Evolutionary conservation across 2,888 invertebrate species (phyloP).

Genomic region (Dioctria rufipes): DNA sequence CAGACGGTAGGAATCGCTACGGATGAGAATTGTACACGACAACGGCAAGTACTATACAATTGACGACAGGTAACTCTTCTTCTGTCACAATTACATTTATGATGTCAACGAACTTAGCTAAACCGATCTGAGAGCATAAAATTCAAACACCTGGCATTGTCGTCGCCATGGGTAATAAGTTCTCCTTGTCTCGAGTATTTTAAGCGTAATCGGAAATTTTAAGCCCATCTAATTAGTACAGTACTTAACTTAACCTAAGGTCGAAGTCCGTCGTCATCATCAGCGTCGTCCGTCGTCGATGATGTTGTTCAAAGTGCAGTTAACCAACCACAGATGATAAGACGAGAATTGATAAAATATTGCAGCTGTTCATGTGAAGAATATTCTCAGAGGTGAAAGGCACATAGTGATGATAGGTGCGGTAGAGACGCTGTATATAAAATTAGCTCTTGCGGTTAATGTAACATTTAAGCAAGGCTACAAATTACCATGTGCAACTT

Average conservation of each 20-base stretch:
- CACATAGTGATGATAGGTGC: neutral
- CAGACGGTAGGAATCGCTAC: neutral
- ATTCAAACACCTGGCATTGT: constrained; percentile 15
- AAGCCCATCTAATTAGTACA: constrained; percentile 21
- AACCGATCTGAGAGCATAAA: neutral
- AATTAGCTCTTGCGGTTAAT: constrained; percentile 33
- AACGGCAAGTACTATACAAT: constrained; percentile 33
- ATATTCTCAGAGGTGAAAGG: constrained; percentile 20
- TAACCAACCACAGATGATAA: constrained; percentile 1
- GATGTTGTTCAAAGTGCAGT: neutral
- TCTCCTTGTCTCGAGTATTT: constrained; percentile 19
- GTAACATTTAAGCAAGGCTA: constrained; percentile 31
- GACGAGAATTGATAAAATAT: constrained; percentile 16
- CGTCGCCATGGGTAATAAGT: neutral
- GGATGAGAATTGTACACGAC: constrained; percentile 37
- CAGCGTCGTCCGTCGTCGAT: no score
- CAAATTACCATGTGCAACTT: constrained; percentile 43
- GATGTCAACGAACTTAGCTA: constrained; percentile 36
- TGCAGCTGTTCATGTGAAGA: constrained; percentile 10
- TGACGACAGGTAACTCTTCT: constrained; percentile 40
- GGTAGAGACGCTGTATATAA: constrained; percentile 3
- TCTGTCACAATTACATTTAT: neutral
- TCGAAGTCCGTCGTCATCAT: neutral
- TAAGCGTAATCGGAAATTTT: constrained; percentile 1
- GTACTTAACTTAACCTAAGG: constrained; percentile 2